Base-by-base conservation (phyloP, 53 echinoderm and acorn worm species). In the Echinometra lucunter region DNA sequence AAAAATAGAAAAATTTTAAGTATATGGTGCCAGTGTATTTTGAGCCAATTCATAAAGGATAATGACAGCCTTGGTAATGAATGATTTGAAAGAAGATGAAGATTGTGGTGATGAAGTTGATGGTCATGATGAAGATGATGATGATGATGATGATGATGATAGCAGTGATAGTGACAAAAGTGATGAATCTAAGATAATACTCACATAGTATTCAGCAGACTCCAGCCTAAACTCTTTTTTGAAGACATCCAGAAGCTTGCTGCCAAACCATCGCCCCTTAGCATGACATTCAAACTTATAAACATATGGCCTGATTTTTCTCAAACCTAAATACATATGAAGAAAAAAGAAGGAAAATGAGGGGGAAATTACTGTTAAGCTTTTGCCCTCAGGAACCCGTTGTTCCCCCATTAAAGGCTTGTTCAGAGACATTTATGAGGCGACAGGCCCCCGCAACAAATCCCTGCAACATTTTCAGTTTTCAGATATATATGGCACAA, bases 201-300 rank as follows among this genome's bases (percentile, higher is more conserved):
- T 97, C 92, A 98, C 98, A 95, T 98, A 98, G 95, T 97, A 98
- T 87, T 97, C 97, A 89, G 97, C 93, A 10, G 97, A 91, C 94
- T 98, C 98, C 35, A 95, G 82, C 25, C 99, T 88, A 90, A 99
- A 99, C 89, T 99, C 99, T 45, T 95, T 93, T 80, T 94, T 95
- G 94, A 98, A 99, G 69, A 99, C 97, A 37, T 99, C 99, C n/a
- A 97, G 70, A 25, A 99, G 67, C 81, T 95, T 94, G 66, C 91
- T 94, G 42, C 96, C 97, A 95, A 96, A 95, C 99, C 99, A 99
- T 6, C 99, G 91, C 12, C 99, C 99, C 57, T 99, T 99, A 38
- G 96, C 95, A 89, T 98, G 96, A 17, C 95, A 95, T 91, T 97
- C 96, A 95, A 99, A 99, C 17, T 93, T 95, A 81, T 95, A 99